Percentiles rank a stretch among this genome's conserved stretches.
These are phyloP conservation scores for Caenorhabditis remanei DNA, from an alignment of 1,140 invertebrate genomes.

Conservation along the genomic window DNA sequence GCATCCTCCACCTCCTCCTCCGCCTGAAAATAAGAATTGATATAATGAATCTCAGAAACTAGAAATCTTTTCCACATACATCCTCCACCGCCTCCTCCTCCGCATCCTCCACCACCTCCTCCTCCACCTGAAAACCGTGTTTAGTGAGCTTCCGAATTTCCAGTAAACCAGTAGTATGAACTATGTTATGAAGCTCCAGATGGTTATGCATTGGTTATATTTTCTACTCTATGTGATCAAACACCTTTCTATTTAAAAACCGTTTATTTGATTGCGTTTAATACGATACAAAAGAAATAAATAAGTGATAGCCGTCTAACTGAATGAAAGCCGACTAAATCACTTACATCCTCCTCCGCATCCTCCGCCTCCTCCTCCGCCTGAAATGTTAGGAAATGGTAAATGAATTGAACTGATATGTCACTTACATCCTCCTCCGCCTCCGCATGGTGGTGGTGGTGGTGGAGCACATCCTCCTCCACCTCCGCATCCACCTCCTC, in stretches of 20 bases:
- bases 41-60: not conserved
- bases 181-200: not conserved
- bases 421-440: constrained; percentile 8
- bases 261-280: not conserved
- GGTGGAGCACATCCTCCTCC: constrained; percentile 55
- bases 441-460: constrained; percentile 21
- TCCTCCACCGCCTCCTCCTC: constrained; percentile 20
- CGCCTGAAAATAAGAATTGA: constrained; percentile 35
- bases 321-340: not conserved
- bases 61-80: not conserved
- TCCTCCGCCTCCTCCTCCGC: constrained; percentile 27
- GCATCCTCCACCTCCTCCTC: constrained; percentile 19
- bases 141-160: not conserved
- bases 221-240: constrained; percentile 5
- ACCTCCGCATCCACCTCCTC: not conserved
- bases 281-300: constrained; percentile 26
- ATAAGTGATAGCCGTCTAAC: not conserved
- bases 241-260: constrained; percentile 2
- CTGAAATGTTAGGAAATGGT: not conserved
- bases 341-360: constrained; percentile 32
- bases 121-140: constrained; percentile 30
- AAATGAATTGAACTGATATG: not conserved
- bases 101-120: constrained; percentile 45
- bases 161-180: not conserved
- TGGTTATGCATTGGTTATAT: not conserved